A percentile compares a stretch with the other conserved stretches of the same genome.
phyloP scores from a whole-genome alignment of 1,140 invertebrate genomes.

The Zaprionus lachaisei region DNA sequence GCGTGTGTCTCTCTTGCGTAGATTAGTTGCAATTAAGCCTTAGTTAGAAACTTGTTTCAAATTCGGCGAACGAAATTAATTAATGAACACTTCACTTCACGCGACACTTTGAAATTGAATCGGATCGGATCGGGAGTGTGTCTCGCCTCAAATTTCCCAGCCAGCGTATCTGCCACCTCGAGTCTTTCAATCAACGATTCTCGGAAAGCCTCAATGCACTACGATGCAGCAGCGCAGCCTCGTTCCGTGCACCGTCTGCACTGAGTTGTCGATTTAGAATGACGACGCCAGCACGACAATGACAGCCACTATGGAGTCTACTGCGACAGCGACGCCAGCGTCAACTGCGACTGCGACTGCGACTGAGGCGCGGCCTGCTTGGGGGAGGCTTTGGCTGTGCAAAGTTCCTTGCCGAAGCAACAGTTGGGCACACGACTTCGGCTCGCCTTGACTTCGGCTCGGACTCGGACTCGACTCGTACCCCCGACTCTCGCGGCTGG shows the following conservation, averaged over 20 bases:
- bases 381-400: constrained; percentile 18
- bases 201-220: constrained; percentile 14
- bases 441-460: constrained; percentile 20
- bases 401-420: constrained; percentile 44
- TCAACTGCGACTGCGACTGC: constrained; percentile 22
- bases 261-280: constrained; percentile 71
- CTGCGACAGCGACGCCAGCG: constrained; percentile 10
- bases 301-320: constrained; percentile 8
- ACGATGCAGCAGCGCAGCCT: constrained; percentile 24
- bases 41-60: neutral
- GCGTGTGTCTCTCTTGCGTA: neutral
- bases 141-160: no score
- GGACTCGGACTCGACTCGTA: neutral
- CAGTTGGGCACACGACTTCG: constrained; percentile 51
- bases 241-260: constrained; percentile 62
- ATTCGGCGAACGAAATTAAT: neutral
- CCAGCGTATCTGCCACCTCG: no score
- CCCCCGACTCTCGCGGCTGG: constrained; percentile 23
- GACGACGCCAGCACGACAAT: constrained; percentile 32
- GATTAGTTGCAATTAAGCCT: constrained; percentile 1
- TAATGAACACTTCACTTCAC: neutral
- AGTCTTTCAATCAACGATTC: neutral
- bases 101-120: neutral
- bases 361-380: neutral
- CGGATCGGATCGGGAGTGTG: no score